These are phyloP conservation scores for Xylota segnis DNA, from an alignment of 2,888 invertebrate species.

Conservation along the genomic window DNA sequence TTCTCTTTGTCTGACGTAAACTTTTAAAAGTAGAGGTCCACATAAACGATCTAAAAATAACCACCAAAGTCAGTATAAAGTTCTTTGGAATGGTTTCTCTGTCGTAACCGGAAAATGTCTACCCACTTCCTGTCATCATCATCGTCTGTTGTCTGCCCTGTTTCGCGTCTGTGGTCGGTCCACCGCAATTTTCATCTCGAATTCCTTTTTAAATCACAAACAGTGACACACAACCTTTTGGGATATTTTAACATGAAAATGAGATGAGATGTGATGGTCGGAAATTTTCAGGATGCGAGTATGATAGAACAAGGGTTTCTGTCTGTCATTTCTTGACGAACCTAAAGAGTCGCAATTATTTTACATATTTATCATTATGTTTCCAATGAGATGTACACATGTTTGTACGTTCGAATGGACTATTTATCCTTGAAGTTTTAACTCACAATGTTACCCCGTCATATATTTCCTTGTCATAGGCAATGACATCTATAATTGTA, in stretches of 20 bases:
- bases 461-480: too few relatives aligned
- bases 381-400: too few relatives aligned
- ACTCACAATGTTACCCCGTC: too few relatives aligned
- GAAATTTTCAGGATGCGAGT: not conserved
- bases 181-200: slow-evolving; percentile 10
- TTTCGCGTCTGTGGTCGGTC: slow-evolving; percentile 17
- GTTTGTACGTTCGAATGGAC: too few relatives aligned
- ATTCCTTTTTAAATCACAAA: slow-evolving; percentile 9
- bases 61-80: slow-evolving; percentile 7
- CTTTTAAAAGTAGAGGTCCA: slow-evolving; percentile 1
- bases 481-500: too few relatives aligned
- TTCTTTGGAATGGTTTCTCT: slow-evolving; percentile 13
- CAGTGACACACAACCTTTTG: slow-evolving; percentile 1
- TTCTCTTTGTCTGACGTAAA: not conserved
- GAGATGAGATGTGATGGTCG: not conserved
- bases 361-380: too few relatives aligned
- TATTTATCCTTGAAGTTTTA: too few relatives aligned
- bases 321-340: too few relatives aligned
- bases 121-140: slow-evolving; percentile 8
- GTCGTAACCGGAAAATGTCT: slow-evolving; percentile 7
- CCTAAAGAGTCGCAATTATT: too few relatives aligned
- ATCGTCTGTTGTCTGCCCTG: not conserved
- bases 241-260: not conserved
- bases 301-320: not conserved
- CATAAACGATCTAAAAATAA: slow-evolving; percentile 1